Evolutionary conservation across 2,797 vertebrate species (phyloP).

Genomic region (Neosalanx taihuensis): DNA sequence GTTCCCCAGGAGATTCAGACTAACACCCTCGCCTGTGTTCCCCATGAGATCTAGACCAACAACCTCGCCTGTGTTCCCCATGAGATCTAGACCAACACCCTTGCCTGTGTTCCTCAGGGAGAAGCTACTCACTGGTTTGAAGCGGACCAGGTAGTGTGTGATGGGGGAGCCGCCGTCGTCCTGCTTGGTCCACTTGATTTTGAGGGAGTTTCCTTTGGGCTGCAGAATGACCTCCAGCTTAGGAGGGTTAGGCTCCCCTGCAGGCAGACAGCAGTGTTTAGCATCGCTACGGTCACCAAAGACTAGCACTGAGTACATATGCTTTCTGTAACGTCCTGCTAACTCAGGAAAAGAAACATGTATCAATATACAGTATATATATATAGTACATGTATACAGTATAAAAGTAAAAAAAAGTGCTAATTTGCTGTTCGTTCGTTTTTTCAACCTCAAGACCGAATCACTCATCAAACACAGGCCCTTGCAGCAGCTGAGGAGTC

Average conservation of each 20-base stretch:
- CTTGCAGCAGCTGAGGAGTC: too few relatives aligned
- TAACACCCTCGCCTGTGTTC: not conserved
- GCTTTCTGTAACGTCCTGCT: not conserved
- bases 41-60: not conserved
- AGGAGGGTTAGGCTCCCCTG: slow-evolving; percentile 93
- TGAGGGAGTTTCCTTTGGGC: slow-evolving; percentile 88
- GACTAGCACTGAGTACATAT: too few relatives aligned
- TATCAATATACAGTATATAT: too few relatives aligned
- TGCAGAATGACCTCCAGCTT: slow-evolving; percentile 85
- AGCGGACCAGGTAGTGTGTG: slow-evolving; percentile 89
- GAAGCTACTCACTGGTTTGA: slow-evolving; percentile 72
- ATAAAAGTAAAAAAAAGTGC: not conserved
- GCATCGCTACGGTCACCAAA: too few relatives aligned
- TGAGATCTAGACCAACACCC: not conserved
- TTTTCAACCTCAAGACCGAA: not conserved
- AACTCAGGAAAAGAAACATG: not conserved
- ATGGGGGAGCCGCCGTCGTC: slow-evolving; percentile 96
- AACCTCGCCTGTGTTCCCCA: not conserved
- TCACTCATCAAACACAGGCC: not conserved
- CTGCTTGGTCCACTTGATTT: slow-evolving; percentile 90
- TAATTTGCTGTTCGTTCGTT: not conserved
- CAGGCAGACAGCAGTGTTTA: slow-evolving; percentile 52
- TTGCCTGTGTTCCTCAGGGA: not conserved
- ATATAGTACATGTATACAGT: too few relatives aligned
- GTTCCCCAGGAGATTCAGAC: not conserved